phyloP scores from a whole-genome alignment of 1,140 invertebrate species.

The Batillaria attramentaria region DNA sequence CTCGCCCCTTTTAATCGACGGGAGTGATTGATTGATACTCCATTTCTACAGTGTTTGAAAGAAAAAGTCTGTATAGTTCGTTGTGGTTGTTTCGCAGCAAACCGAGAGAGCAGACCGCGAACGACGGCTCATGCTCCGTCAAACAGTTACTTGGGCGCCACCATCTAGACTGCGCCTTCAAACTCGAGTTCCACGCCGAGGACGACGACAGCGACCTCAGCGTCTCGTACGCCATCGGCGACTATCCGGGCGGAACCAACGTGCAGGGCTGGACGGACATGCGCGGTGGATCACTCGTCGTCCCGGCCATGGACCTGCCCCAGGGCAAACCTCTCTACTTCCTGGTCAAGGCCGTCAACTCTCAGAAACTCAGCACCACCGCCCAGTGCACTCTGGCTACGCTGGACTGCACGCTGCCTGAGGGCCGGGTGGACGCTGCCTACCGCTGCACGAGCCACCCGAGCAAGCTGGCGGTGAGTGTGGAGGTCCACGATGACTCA shows the following conservation, averaged over 20 bases:
- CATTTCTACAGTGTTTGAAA: too few relatives aligned
- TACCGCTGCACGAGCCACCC: slow-evolving; percentile 48
- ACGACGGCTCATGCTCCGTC: too few relatives aligned
- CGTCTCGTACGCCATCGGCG: slow-evolving; percentile 42
- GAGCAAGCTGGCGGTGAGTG: slow-evolving; percentile 38
- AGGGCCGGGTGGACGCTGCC: slow-evolving; percentile 40
- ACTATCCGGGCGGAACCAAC: slow-evolving; percentile 29
- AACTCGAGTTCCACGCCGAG: slow-evolving; percentile 28
- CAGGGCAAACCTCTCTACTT: slow-evolving; percentile 42
- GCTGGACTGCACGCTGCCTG: slow-evolving; percentile 38
- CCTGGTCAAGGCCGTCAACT: slow-evolving; percentile 40
- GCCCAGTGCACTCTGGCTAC: slow-evolving; percentile 32
- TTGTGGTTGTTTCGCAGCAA: too few relatives aligned
- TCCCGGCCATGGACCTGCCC: slow-evolving; percentile 8
- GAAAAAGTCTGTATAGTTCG: too few relatives aligned
- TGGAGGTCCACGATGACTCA: slow-evolving; percentile 46
- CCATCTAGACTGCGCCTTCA: slow-evolving; percentile 43
- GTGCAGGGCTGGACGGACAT: slow-evolving; percentile 36
- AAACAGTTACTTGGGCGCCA: slow-evolving; percentile 38
- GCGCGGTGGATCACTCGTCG: slow-evolving; percentile 10
- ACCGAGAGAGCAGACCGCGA: too few relatives aligned
- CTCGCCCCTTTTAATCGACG: too few relatives aligned
- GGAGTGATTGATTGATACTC: too few relatives aligned
- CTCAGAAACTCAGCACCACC: slow-evolving; percentile 22
- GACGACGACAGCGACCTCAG: slow-evolving; percentile 40